Conservation (phyloP, 1,140 invertebrate genomes). For the Cydia strobilella region DNA sequence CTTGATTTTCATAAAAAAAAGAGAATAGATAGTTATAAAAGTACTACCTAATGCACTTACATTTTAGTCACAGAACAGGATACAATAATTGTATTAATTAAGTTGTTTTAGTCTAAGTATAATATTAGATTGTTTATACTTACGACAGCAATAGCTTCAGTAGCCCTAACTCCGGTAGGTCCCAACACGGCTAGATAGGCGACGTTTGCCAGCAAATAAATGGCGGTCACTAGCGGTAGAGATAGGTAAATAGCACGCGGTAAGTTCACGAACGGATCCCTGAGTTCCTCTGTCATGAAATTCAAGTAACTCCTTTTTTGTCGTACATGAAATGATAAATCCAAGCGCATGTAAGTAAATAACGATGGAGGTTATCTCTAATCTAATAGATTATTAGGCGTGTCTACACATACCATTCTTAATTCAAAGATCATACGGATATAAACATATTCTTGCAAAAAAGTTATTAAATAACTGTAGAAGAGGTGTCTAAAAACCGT, state of each 20-base stretch:
- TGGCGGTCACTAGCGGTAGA: slow-evolving; percentile 92
- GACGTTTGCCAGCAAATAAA: slow-evolving; percentile 96
- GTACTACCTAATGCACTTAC: no score
- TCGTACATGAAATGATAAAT: slow-evolving; percentile 43
- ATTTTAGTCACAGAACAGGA: no score
- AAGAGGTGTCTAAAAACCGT: no score
- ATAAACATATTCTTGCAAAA: no score
- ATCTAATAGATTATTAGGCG: not conserved
- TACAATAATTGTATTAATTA: no score
- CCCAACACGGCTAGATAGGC: slow-evolving; percentile 96
- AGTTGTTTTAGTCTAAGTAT: no score
- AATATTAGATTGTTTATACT: slow-evolving; percentile 60
- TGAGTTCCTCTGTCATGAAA: slow-evolving; percentile 98
- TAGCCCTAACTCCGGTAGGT: slow-evolving; percentile 89
- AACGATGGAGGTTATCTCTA: not conserved
- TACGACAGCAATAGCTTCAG: slow-evolving; percentile 97
- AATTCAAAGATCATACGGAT: no score
- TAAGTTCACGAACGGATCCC: slow-evolving; percentile 96
- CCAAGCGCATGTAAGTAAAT: not conserved
- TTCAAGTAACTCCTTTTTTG: slow-evolving; percentile 93
- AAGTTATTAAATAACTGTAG: no score
- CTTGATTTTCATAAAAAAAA: no score
- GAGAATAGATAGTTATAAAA: no score
- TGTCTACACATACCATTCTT: no score
- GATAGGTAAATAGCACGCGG: slow-evolving; percentile 97